These are phyloP conservation scores for Coelopa frigida DNA, from an alignment of 1,140 invertebrate genomes.

Conservation along the genomic window DNA sequence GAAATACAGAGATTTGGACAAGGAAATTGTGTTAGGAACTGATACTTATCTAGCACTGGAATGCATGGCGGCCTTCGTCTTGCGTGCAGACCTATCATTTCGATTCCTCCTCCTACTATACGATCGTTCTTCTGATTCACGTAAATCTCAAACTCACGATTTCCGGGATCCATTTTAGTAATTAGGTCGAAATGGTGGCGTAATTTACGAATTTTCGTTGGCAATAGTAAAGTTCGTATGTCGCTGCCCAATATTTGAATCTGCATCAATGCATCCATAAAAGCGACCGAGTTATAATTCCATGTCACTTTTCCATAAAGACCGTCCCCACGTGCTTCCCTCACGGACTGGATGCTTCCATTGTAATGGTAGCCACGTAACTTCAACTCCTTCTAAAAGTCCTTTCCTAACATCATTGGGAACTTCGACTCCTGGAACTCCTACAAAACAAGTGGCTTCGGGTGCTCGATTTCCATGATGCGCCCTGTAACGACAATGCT, in stretches of 20 bases:
- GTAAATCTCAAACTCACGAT: constrained; percentile 41
- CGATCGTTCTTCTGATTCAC: constrained; percentile 28
- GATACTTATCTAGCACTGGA: constrained; percentile 65
- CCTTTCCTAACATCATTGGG: constrained; percentile 54
- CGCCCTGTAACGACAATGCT: constrained; percentile 70
- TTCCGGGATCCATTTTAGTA: constrained; percentile 34
- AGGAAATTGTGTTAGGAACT: constrained; percentile 64
- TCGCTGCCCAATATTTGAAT: constrained; percentile 72
- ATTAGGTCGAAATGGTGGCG: constrained; percentile 54
- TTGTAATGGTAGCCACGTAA: constrained; percentile 86
- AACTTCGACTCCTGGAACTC: constrained; percentile 45
- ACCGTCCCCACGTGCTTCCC: constrained; percentile 42
- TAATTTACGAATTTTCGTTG: constrained; percentile 74
- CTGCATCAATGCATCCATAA: constrained; percentile 90
- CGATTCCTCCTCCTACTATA: constrained; percentile 69
- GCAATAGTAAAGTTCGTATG: constrained; percentile 68
- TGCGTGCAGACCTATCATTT: constrained; percentile 73
- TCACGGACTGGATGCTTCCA: constrained; percentile 31
- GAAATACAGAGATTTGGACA: constrained; percentile 34
- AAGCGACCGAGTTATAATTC: constrained; percentile 82
- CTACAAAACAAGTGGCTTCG: constrained; percentile 45
- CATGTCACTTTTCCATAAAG: constrained; percentile 54
- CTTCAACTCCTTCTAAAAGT: constrained; percentile 88
- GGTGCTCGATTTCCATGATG: constrained; percentile 51
- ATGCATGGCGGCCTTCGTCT: constrained; percentile 56